A percentile compares a stretch with the other conserved stretches of the same genome.
Evolutionary conservation across 2,797 vertebrate species (phyloP).

Genomic region (Taeniopygia guttata): DNA sequence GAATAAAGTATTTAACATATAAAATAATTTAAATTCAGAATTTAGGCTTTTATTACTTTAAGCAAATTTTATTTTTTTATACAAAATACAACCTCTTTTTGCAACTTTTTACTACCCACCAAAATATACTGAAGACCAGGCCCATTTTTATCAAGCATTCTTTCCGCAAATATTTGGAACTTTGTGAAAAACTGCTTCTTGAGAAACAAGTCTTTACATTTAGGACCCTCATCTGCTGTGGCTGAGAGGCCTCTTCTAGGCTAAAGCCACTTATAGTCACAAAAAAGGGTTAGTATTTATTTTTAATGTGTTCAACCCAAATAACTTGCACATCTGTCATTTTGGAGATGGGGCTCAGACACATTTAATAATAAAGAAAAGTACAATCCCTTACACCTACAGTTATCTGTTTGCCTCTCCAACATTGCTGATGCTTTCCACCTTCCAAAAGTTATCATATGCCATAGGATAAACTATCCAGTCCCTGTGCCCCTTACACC

Average conservation of each 20-base stretch:
- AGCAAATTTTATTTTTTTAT: neutral
- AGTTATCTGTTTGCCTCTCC: neutral
- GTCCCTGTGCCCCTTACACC: neutral
- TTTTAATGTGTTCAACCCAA: too few species aligned
- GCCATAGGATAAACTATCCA: neutral
- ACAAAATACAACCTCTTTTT: neutral
- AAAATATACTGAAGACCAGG: neutral
- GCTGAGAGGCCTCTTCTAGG: neutral
- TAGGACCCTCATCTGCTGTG: neutral
- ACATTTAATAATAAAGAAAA: neutral
- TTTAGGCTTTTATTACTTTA: neutral
- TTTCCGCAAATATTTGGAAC: neutral
- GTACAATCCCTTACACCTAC: neutral
- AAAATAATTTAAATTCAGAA: neutral
- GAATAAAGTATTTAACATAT: neutral
- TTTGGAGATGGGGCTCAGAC: neutral
- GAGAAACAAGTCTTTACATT: neutral
- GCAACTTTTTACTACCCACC: neutral
- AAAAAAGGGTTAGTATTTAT: neutral
- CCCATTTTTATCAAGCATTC: neutral
- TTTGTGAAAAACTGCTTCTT: neutral
- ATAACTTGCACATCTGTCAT: rapidly evolving
- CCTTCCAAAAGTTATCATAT: neutral
- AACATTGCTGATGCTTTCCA: neutral
- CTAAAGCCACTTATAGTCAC: neutral